Base-by-base conservation (phyloP, 2,113 vertebrate genomes). In the Motacilla tschutschensis region DNA sequence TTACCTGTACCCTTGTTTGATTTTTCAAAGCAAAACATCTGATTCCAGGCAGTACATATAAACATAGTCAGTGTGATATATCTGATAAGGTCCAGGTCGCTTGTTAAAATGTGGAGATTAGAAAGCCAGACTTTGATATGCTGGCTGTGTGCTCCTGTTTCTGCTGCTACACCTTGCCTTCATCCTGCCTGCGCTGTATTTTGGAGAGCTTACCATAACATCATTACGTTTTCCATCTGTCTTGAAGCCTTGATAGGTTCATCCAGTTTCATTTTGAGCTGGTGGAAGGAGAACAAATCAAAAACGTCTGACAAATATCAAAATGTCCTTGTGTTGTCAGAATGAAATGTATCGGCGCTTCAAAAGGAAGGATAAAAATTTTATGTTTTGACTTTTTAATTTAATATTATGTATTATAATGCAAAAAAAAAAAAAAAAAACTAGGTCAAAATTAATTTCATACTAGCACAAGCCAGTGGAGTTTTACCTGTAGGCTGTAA, bases 401-500 rank as follows among this genome's bases (percentile, higher is more conserved):
- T 91, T 90, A 31, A 31, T 80, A 59, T 79, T 88, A 72, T 73
- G 31, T 79, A 77, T 88, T 82, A 73, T 55, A 88, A 88, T 79
- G 38, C 51, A 79, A 91, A 91, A 84, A 86, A 17, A 71, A 15
- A 21, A 29, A 53, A 33, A 15, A 35, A 33, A 33, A 93, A 57
- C 10, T 87, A 70, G 89, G 72, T 88, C 72, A 94, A 85, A 87
- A 92, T 77, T 88, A 82, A 89, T 93, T 94, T 88, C 19, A 77
- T 76, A 76, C 59, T 65, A 73, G 47, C 19, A 70, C 14, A 85
- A 70, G 43, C 35, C 53, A 74, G 51, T 51, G 53, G 40, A 63
- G 19, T 66, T 90, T 89, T 88, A 85, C 85, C 89, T 89, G 67
- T 77, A 83, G 91, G 64, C 76, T 93, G 60, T 79, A 76, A 35